Base-by-base conservation (phyloP, 2,113 vertebrate species). In the Syngnathus scovelli region DNA sequence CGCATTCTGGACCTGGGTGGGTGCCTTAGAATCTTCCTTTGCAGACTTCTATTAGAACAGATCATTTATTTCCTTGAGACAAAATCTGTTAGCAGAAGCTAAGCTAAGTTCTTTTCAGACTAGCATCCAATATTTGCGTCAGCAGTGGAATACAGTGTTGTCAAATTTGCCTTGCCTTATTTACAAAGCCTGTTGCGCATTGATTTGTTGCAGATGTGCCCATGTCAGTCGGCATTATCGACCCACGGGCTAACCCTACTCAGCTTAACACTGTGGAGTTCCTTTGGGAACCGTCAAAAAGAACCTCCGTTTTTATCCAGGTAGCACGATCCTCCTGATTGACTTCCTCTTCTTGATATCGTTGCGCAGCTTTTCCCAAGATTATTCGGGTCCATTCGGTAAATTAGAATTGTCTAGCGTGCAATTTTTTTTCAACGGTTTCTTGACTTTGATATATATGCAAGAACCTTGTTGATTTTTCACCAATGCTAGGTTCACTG, bases 201-300 rank as follows among this genome's bases (percentile, higher is more conserved):
- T 77, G 70, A 77, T 83, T 46, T 69, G 37, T 77, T 89, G 70
- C 87, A 99, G 97, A 99, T 92, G 93, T 99, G 81, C 97, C 97
- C 0, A 95, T 99, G 95, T 99, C 97, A 10, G 95, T 99, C 67
- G 97, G 96, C 54, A 96, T 98, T 79, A 94, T 96, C 13, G 97
- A 98, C 88, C 97, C 97, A 7, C 88, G 96, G 74, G 94, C 96
- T 7, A 98, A 98, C 88, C 96, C 97, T 1, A 98, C 95, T 1
- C 97, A 99, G 76, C 92, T 99, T 61, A 99, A 99, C 75, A 99
- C 96, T 1, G 96, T 99, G 80, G 97, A 99, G 78, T 99, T 98
- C 80, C 92, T 99, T 1, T 99, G 97, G 97, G 96, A 99, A 54
- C 96, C 95, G 15, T 90, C 95, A 33, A 99, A 99, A 86, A 87